Conservation (phyloP, 2,797 vertebrate genomes). For the Eutrigla gurnardus region DNA sequence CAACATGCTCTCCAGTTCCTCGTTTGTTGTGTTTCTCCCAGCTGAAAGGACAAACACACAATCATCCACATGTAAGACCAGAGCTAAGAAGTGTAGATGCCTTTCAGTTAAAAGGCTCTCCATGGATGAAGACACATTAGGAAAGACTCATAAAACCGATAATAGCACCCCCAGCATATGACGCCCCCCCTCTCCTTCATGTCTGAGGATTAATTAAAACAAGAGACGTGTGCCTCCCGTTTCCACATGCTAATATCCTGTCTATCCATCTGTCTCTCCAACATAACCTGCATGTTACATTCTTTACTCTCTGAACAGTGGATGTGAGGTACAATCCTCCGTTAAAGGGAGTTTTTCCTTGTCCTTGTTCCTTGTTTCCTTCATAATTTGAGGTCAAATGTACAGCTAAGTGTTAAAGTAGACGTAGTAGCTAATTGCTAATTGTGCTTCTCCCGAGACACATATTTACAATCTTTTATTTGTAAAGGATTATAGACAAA, state of each 20-base stretch:
- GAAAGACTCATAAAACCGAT: slow-evolving; percentile 26
- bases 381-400: too few species aligned
- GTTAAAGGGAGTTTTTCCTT: too few species aligned
- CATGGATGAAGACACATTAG: slow-evolving; percentile 27
- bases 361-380: too few species aligned
- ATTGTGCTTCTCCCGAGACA: not conserved
- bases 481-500: slow-evolving; percentile 3
- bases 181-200: not conserved
- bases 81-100: not conserved
- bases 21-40: slow-evolving; percentile 95
- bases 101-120: slow-evolving; percentile 12
- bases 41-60: slow-evolving; percentile 79
- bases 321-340: not conserved
- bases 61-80: slow-evolving; percentile 1
- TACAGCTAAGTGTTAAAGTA: too few species aligned
- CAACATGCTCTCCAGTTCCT: slow-evolving; percentile 96
- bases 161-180: not conserved
- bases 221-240: slow-evolving; percentile 5
- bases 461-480: not conserved
- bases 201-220: slow-evolving; percentile 45
- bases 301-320: slow-evolving; percentile 26
- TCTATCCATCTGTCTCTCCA: slow-evolving; percentile 16
- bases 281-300: slow-evolving; percentile 9
- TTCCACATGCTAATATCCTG: slow-evolving; percentile 26
- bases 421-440: too few species aligned